Percentiles rank a stretch among this genome's conserved stretches.
Evolutionary conservation across 2,797 vertebrate species (phyloP).

Genomic region (Squalus acanthias): DNA sequence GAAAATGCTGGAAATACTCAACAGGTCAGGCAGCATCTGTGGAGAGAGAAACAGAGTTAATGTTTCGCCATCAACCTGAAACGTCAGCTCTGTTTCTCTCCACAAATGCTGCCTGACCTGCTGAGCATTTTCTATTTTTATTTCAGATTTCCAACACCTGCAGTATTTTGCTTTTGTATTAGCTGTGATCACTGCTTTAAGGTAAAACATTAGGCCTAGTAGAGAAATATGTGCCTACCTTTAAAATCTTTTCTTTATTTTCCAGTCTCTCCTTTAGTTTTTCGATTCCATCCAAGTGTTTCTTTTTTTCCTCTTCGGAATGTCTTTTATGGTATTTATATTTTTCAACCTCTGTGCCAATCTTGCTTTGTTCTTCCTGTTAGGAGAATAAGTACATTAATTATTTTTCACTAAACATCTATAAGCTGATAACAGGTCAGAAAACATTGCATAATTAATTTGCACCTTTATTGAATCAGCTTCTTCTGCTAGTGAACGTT

Average conservation of each 20-base stretch:
- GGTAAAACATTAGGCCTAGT: not conserved
- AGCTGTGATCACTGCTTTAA: not conserved
- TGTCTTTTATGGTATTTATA: constrained; percentile 72
- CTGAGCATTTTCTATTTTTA: too few relatives aligned
- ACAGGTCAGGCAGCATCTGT: too few relatives aligned
- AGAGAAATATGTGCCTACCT: constrained; percentile 55
- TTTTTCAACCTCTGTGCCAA: constrained; percentile 70
- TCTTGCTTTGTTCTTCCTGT: constrained; percentile 78
- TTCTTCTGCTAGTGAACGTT: constrained; percentile 69
- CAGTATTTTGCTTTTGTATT: not conserved
- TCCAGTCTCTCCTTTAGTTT: constrained; percentile 58
- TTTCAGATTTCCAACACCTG: too few relatives aligned
- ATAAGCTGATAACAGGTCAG: not conserved
- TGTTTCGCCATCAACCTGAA: too few relatives aligned
- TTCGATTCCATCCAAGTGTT: constrained; percentile 66
- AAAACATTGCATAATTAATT: not conserved
- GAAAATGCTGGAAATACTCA: too few relatives aligned
- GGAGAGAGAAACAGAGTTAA: too few relatives aligned
- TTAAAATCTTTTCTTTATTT: constrained; percentile 66
- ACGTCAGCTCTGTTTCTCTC: too few relatives aligned
- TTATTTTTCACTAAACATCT: not conserved
- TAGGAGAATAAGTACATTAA: constrained; percentile 41
- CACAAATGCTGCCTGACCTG: too few relatives aligned
- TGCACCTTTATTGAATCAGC: constrained; percentile 76
- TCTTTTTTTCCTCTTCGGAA: constrained; percentile 72